phyloP scores from a whole-genome alignment of 2,113 vertebrate genomes.

The Ceyx cyanopectus region DNA sequence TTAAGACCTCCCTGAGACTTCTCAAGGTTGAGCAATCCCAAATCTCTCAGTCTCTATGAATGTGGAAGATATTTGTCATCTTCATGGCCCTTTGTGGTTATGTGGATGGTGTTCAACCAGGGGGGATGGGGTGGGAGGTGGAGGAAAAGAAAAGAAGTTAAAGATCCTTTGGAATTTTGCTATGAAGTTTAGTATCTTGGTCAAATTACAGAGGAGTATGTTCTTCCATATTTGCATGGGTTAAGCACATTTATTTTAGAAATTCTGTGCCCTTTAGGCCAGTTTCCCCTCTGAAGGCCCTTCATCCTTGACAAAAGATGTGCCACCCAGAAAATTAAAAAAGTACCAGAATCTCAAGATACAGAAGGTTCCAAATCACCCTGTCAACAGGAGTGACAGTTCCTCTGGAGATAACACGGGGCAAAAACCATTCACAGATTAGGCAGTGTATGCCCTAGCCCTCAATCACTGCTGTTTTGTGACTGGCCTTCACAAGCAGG shows the following conservation, averaged over 20 bases:
- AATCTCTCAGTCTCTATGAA: neutral
- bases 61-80: neutral
- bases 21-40: neutral
- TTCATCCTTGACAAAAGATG: neutral
- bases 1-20: neutral
- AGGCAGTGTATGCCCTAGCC: neutral
- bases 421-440: neutral
- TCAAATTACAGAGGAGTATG: neutral
- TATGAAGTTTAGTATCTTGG: neutral
- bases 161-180: neutral
- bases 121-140: neutral
- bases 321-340: neutral
- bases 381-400: neutral
- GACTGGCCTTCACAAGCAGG: neutral
- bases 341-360: neutral
- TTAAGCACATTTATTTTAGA: neutral
- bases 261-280: neutral
- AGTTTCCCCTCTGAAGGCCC: neutral
- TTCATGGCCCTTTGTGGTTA: neutral
- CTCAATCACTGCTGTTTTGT: neutral
- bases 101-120: neutral
- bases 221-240: neutral
- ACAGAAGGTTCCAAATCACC: neutral
- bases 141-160: neutral
- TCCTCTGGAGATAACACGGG: neutral